A percentile compares a stretch with the other conserved stretches of the same genome.
Evolutionary conservation across 2,797 vertebrate genomes (phyloP).

Genomic region (Paramormyrops hopkinsi): DNA sequence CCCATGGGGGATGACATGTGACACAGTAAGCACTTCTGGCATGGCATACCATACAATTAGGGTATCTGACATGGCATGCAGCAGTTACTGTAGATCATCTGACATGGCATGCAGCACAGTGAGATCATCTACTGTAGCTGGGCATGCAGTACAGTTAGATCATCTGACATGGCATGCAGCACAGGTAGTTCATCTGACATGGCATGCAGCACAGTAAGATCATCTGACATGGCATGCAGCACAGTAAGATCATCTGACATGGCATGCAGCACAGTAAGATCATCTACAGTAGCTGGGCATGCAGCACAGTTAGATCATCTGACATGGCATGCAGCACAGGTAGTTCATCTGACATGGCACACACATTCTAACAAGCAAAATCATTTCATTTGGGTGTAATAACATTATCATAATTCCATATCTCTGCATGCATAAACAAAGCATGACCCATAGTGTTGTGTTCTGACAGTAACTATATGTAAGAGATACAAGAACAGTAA

Average conservation of each 20-base stretch:
- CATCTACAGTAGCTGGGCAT: no score
- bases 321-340: neutral
- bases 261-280: no score
- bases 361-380: neutral
- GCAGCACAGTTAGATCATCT: no score
- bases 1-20: neutral
- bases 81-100: no score
- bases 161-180: neutral
- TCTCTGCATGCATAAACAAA: neutral
- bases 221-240: neutral
- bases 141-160: neutral
- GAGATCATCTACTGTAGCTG: no score
- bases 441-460: neutral
- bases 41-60: no score
- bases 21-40: neutral
- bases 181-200: neutral
- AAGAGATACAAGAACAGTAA: neutral
- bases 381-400: neutral
- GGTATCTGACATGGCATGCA: neutral
- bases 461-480: neutral
- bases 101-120: no score
- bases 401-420: neutral
- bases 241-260: neutral
- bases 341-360: neutral
- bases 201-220: neutral